These are phyloP conservation scores for Oceanites oceanicus DNA, from an alignment of 2,113 vertebrate genomes.

Conservation along the genomic window DNA sequence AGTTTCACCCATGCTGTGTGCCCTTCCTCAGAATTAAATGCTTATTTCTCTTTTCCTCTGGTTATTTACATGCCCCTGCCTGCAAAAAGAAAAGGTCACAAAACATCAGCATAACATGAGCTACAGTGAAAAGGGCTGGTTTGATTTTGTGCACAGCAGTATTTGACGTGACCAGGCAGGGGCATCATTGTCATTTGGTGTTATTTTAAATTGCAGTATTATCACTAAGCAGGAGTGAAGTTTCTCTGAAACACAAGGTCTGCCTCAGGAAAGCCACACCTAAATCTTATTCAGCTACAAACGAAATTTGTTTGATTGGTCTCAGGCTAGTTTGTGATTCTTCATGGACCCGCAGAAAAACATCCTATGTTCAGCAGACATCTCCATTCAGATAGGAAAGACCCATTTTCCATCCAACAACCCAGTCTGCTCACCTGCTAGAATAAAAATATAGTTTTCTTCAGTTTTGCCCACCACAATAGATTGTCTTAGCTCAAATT, in stretches of 20 bases:
- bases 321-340: not conserved
- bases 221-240: not conserved
- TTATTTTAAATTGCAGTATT: conserved; percentile 5
- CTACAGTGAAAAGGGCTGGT: not conserved
- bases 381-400: not conserved
- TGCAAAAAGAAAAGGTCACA: not conserved
- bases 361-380: not conserved
- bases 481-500: not conserved
- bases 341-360: not conserved
- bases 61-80: not conserved
- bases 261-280: not conserved
- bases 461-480: not conserved
- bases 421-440: not conserved
- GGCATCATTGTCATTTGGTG: not conserved
- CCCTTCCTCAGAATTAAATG: not conserved
- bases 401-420: not conserved
- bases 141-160: not conserved
- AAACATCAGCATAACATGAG: not conserved
- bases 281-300: conserved; percentile 16
- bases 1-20: not conserved
- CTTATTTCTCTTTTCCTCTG: conserved; percentile 1
- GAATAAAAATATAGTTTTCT: not conserved
- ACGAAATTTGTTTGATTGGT: not conserved
- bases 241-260: not conserved
- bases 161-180: not conserved